Base-by-base conservation (phyloP, 2,797 vertebrate genomes). In the Kryptopterus vitreolus region DNA sequence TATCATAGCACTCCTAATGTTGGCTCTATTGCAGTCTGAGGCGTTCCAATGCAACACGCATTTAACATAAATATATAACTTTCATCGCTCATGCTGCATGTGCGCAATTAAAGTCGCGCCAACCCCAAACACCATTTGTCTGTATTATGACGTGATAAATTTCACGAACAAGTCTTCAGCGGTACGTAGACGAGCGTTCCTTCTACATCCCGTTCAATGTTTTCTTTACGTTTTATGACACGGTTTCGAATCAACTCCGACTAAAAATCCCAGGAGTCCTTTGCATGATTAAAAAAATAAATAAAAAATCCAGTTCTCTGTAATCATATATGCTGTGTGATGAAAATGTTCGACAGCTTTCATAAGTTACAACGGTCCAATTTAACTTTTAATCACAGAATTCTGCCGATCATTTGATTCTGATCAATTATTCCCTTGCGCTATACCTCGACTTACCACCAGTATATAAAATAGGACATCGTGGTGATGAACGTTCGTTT, bases 381-480 rank as follows among this genome's bases (percentile, higher is more conserved):
- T 71, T 82, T 84, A 83, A 82, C 81, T 87, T 87, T 76, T 82
- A 84, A 82, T 91, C 84, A 87, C 85, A 89, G 83, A 85, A 88
- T 89, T 86, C 80, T 86, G 88, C 84, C 88, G 85, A 87, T 87
- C 82, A 78, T 86, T 69, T 75, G 61, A 82, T 10, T 62, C 75
- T 86, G 75, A 87, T 92, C 84, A 90, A 92, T 91, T 91, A 91
- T 87, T 85, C 80, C 61, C 87, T 85, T 80, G 78, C 77, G 85
- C 22, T 77, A 81, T 46, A 24, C 38, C 13, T 2, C 4, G 12
- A 20, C 58, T 35, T 63, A 52, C 82, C 70, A 66, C 80, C 80
- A 76, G 63, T 69, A 69, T 76, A 69, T 58, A 22, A 12, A 70
- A 7, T 63, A 78, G 63, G 58, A 52, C 84, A 81, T 78, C 80